Base-by-base conservation (phyloP, 2,113 vertebrate species). In the Austrofundulus limnaeus region DNA sequence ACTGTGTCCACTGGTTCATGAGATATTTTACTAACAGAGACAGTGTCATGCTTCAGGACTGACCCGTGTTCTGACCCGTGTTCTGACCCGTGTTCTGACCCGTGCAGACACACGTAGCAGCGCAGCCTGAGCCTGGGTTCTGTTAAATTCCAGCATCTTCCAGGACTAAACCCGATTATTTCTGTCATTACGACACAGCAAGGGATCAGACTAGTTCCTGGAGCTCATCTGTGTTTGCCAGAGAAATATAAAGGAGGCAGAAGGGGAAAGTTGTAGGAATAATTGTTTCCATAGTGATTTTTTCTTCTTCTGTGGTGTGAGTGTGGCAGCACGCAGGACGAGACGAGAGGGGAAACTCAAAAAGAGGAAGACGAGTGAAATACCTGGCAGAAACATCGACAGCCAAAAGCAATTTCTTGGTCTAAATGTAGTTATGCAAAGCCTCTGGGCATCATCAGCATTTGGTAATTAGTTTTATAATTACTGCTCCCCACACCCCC, bases 401-500 rank as follows among this genome's bases (percentile, higher is more conserved):
- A 94, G 94, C 95, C 93, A 93, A 96, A 98, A 96, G 95, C 96
- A 98, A 98, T 98, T 97, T 98, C 95, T 95, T 95, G 92, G 92
- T 95, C 94, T 96, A 96, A 96, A 97, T 96, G 94, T 98, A 97
- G 95, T 97, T 96, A 97, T 95, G 95, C 95, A 95, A 96, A 96
- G 95, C 96, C 95, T 96, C 92, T 95, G 95, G 95, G 95, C 95
- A 95, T 96, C 96, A 96, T 98, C 95, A 98, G 94, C 94, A 94
- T 96, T 97, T 96, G 95, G 95, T 98, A 98, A 98, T 98, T 98
- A 98, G 94, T 98, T 98, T 98, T 96, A 96, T 98, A 98, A 98
- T 98, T 98, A 98, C 96, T 95, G 93, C 95, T 94, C 96, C 96
- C 94, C 93, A 93, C 95, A 93, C 69, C 73, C 21, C 80, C 31